These are phyloP conservation scores for Darwinula stevensoni DNA, from an alignment of 2,888 invertebrate genomes.

Conservation along the genomic window DNA sequence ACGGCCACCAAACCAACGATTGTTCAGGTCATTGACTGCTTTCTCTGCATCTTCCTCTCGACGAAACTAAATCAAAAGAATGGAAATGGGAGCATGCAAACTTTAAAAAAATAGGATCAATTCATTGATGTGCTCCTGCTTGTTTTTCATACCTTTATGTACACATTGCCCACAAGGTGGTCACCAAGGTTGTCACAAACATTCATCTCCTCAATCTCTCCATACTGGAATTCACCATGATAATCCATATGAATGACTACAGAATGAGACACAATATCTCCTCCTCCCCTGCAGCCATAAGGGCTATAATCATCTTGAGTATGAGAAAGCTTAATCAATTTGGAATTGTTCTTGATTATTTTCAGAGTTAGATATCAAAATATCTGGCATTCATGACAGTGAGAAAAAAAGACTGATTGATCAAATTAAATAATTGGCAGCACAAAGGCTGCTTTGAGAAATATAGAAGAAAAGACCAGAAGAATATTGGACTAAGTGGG, in stretches of 20 bases:
- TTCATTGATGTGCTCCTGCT: too few relatives aligned
- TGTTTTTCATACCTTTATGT: slow-evolving; percentile 46
- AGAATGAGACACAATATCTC: slow-evolving; percentile 5
- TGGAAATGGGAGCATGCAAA: slow-evolving; percentile 6
- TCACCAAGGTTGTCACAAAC: slow-evolving; percentile 98
- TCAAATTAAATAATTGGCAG: too few relatives aligned
- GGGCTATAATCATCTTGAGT: slow-evolving; percentile 1
- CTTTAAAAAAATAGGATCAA: slow-evolving; percentile 1
- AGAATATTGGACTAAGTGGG: too few relatives aligned
- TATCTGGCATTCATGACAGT: too few relatives aligned
- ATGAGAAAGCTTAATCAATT: too few relatives aligned
- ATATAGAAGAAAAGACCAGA: too few relatives aligned
- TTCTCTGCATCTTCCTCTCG: slow-evolving; percentile 95
- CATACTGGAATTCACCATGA: slow-evolving; percentile 29
- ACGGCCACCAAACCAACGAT: slow-evolving; percentile 94
- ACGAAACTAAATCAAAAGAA: slow-evolving; percentile 32
- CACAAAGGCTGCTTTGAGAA: too few relatives aligned
- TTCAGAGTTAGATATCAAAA: too few relatives aligned
- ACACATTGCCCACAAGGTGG: slow-evolving; percentile 94
- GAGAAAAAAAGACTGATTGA: too few relatives aligned
- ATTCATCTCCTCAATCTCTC: slow-evolving; percentile 99
- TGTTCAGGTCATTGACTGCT: slow-evolving; percentile 84
- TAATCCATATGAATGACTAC: too few relatives aligned
- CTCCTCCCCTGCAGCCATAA: slow-evolving; percentile 1
- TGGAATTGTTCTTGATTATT: too few relatives aligned